Percentiles rank a stretch among this genome's conserved stretches.
Conservation (phyloP, 2,113 vertebrate species). For the Astur gentilis region DNA sequence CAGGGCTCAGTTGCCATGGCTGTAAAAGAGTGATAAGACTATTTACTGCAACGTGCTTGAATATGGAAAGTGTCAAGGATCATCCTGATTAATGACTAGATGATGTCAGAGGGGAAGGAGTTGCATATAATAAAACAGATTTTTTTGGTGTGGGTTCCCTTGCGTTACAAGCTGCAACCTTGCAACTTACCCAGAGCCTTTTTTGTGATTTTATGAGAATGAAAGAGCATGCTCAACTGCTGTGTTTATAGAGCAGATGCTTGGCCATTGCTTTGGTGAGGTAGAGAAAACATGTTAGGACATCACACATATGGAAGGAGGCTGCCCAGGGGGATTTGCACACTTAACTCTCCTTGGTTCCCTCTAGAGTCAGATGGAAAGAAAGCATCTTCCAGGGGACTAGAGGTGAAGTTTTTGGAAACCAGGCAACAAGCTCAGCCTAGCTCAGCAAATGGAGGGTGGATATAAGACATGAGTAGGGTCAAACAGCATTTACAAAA, state of each 20-base stretch:
- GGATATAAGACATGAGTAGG: too few species aligned
- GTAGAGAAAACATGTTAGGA: not conserved
- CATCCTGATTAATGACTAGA: not conserved
- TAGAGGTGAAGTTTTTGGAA: not conserved
- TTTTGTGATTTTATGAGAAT: not conserved
- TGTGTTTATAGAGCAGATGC: not conserved
- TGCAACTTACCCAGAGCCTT: not conserved
- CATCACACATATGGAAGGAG: not conserved
- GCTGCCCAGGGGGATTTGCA: not conserved
- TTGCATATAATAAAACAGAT: not conserved
- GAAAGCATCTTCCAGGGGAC: not conserved
- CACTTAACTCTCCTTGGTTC: not conserved
- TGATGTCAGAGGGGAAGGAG: not conserved
- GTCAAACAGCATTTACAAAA: not conserved
- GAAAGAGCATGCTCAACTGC: not conserved
- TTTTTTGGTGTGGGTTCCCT: not conserved
- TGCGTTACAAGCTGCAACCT: not conserved
- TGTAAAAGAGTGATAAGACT: slow-evolving; percentile 24
- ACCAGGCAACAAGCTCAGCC: not conserved
- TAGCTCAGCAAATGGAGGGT: not conserved
- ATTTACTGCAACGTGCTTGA: not conserved
- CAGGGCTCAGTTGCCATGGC: not conserved
- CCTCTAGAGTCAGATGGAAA: not conserved
- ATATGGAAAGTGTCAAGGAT: slow-evolving; percentile 13
- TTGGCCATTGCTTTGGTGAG: not conserved